Percentiles rank a stretch among this genome's conserved stretches.
These are phyloP conservation scores for Spodoptera picta DNA, from an alignment of 2,888 invertebrate species.

Conservation along the genomic window DNA sequence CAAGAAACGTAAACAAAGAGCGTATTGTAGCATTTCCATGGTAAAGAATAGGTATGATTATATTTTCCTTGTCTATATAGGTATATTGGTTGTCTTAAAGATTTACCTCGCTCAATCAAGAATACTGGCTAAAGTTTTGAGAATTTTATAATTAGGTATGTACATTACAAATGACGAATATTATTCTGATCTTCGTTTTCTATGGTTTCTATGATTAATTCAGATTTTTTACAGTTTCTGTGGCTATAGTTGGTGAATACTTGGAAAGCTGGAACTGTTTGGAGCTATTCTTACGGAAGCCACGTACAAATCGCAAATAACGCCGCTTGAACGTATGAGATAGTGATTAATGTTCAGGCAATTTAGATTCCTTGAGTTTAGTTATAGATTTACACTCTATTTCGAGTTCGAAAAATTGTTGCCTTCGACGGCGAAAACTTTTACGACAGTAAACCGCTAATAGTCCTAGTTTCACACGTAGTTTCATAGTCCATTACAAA, in stretches of 20 bases:
- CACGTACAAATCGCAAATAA: constrained; percentile 40
- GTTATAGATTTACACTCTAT: constrained; percentile 7
- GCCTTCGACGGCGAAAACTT: constrained; percentile 27
- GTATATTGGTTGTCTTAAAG: too few relatives aligned
- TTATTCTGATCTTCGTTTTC: too few relatives aligned
- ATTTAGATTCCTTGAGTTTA: constrained; percentile 25
- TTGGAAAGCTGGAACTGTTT: background rate
- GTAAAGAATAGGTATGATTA: too few relatives aligned
- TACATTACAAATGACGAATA: too few relatives aligned
- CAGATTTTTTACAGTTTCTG: too few relatives aligned
- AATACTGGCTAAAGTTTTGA: too few relatives aligned
- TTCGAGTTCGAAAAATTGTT: constrained; percentile 11
- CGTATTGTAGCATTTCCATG: too few relatives aligned
- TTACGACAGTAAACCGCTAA: constrained; percentile 46
- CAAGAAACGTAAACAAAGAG: too few relatives aligned
- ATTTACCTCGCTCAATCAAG: too few relatives aligned
- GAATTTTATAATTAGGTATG: too few relatives aligned
- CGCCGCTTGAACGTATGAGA: constrained; percentile 26
- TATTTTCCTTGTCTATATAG: too few relatives aligned
- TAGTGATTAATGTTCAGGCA: constrained; percentile 41
- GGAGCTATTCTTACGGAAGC: constrained; percentile 21
- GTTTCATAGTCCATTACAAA: constrained; percentile 49
- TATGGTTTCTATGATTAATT: too few relatives aligned
- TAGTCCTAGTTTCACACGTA: constrained; percentile 40
- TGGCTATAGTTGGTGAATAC: background rate